Evolutionary conservation across 2,113 vertebrate species (phyloP), one percentile per base, ranked within the genome.

Genomic region (Salvelinus namaycush): DNA sequence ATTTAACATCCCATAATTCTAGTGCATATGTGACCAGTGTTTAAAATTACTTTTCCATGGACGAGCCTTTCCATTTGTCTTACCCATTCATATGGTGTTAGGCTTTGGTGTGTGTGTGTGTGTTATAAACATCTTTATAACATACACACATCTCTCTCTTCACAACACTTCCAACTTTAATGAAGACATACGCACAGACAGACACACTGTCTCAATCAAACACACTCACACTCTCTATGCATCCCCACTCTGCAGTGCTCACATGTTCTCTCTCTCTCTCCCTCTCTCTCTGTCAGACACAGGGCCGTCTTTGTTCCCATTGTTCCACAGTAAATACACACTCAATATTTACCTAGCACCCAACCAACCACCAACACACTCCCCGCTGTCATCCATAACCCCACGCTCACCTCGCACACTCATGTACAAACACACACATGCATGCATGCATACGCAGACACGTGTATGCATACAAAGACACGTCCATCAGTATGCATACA

Each of bases 361-460:
- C 8, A 44, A 11, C 39, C 39, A 44, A 44, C 39, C 39, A 44
- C 39, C 39, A 11, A 44, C 39, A 12, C 39, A 11, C 9, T 34
- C 34, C 5, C 34, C 34, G 11, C 39, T 12, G 39, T 9, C 39
- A 44, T 44, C 39, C 9, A 44, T 11, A 44, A 12, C 39, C 9
- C 9, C 39, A 44, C 9, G 9, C 9, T 44, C 39, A 12, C 39
- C 39, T 44, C 2, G 9, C 39, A 68, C 67, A 74, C 77, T 49
- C 54, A 70, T 57, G 67, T 60, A 59, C 49, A 68, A 64, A 78
- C 76, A 78, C 71, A 73, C 70, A 78, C 54, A 65, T 27, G 69
- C 16, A 65, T 27, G 69, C 16, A 74, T 72, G 34, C 74, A 64
- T n/a, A 64, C 22, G 2, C 60, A 26, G 1, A 11, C 62, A 26